Conservation (phyloP, 1,140 invertebrate genomes). For the Notospermus geniculatus region DNA sequence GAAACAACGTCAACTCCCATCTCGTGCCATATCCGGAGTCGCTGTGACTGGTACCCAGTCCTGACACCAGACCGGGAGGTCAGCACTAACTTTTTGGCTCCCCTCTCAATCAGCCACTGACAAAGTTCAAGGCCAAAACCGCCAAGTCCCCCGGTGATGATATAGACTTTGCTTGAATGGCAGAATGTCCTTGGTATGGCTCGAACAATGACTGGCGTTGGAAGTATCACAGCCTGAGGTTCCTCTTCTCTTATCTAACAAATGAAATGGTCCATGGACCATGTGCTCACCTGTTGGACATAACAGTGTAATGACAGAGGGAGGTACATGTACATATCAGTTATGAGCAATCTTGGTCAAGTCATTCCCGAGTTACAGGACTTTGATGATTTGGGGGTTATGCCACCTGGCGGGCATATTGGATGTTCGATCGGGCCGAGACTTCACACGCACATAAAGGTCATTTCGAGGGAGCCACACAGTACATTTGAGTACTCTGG, state of each 20-base stretch:
- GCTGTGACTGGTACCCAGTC: conserved; percentile 78
- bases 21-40: conserved; percentile 33
- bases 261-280: too few species aligned
- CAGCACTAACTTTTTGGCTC: conserved; percentile 80
- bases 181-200: conserved; percentile 84
- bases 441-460: too few species aligned
- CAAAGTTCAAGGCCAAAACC: conserved; percentile 94
- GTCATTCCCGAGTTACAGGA: too few species aligned
- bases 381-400: too few species aligned
- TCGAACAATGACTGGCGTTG: conserved; percentile 59
- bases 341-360: too few species aligned
- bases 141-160: conserved; percentile 85
- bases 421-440: too few species aligned
- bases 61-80: conserved; percentile 82
- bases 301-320: too few species aligned
- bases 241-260: conserved; percentile 49
- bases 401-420: too few species aligned
- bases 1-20: conserved; percentile 70
- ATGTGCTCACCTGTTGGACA: too few species aligned
- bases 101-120: conserved; percentile 83
- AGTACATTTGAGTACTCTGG: too few species aligned
- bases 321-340: too few species aligned
- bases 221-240: conserved; percentile 29
- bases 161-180: conserved; percentile 81
- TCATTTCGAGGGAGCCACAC: too few species aligned